Evolutionary conservation across 2,113 vertebrate genomes (phyloP).

Genomic region (Gambusia affinis): DNA sequence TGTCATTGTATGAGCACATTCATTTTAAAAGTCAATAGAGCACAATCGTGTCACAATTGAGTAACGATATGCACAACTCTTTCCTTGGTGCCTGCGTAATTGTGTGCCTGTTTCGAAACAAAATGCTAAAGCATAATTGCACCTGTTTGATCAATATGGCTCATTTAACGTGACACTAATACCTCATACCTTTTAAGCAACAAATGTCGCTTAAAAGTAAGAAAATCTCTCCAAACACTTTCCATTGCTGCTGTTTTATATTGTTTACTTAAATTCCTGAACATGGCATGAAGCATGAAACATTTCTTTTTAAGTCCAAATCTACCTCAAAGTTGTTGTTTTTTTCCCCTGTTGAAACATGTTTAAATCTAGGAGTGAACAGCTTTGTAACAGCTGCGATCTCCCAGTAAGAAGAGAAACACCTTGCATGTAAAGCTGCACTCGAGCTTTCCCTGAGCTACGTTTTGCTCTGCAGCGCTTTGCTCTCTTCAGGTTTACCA

Average conservation of each 20-base stretch:
- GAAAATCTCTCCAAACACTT: not conserved
- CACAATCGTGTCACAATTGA: not conserved
- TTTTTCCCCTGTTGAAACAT: no score
- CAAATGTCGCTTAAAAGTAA: not conserved
- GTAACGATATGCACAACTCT: not conserved
- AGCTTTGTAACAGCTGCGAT: not conserved
- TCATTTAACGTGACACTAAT: not conserved
- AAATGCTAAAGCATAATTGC: not conserved
- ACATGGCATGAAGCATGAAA: not conserved
- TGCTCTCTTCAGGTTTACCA: not conserved
- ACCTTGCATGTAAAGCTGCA: not conserved
- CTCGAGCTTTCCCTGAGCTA: no score
- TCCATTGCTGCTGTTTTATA: not conserved
- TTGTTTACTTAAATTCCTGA: not conserved
- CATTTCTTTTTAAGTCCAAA: not conserved
- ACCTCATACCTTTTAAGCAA: no score
- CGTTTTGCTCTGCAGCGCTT: no score
- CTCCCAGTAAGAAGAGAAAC: not conserved
- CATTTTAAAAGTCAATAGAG: not conserved
- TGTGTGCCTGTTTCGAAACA: not conserved
- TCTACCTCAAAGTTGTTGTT: no score
- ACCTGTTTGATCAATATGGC: not conserved
- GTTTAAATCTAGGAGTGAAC: not conserved
- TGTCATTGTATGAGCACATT: no score
- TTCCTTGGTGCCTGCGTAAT: not conserved